Evolutionary conservation across 1,140 invertebrate species (phyloP), one percentile per base, ranked within the genome.

Genomic region (Heliothis subflexa): DNA sequence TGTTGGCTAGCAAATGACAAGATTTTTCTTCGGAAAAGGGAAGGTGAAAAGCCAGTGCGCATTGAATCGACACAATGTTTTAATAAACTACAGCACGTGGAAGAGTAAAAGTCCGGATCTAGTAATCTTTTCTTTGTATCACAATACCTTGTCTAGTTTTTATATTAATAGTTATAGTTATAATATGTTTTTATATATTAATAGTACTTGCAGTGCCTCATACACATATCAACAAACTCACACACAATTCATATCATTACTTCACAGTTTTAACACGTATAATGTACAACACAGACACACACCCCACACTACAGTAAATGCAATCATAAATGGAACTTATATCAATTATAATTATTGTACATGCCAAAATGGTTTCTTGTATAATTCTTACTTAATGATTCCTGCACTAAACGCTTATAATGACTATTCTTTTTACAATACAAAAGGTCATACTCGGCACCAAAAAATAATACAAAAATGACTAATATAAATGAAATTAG

Each of bases 401-500:
- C 28, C 28, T 28, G 28, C 28, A 28, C 4, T 28, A 28, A 28
- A 28, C 28, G 28, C 28, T 28, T 28, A 4, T 28, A 28, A 28
- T 28, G 28, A 28, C 4, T 28, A 28, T 28, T 28, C 28, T 28
- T 28, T 28, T 28, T 28, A 28, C 28, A 28, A 28, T 28, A 28
- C 28, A 28, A 28, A 2, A 28, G 28, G 28, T 2, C 28, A 28
- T 28, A 28, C 4, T 28, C 28, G 28, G 28, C 28, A 28, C 28
- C 28, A 28, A 28, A 28, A 28, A 28, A 28, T 28, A 28, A 28
- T 28, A 28, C 28, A 28, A 61, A 33, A 61, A 61, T 61, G 21
- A 61, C 28, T 61, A 21, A 61, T 13, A 3, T 61, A n/a, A 61
- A 61, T 33, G 59, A 61, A 61, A 61, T 33, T 40, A 61, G 33